A percentile compares a stretch with the other conserved stretches of the same genome.
These are phyloP conservation scores for Noctua fimbriata DNA, from an alignment of 2,888 invertebrate genomes.

Conservation along the genomic window DNA sequence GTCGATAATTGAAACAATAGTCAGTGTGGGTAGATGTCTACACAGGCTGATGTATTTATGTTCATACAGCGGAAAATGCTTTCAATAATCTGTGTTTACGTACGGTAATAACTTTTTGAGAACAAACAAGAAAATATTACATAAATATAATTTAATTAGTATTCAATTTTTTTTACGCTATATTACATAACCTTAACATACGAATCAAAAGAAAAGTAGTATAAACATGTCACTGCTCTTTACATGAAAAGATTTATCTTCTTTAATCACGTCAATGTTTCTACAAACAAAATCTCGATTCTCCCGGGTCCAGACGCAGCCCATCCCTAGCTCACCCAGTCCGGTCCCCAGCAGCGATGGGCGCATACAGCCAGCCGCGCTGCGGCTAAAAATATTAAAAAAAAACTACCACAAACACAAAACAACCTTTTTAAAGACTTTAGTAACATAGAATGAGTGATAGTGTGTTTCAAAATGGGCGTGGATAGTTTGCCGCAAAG, in stretches of 20 bases:
- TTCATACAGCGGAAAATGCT: background rate
- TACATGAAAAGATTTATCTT: background rate
- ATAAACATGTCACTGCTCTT: background rate
- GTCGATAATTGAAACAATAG: conserved; percentile 54
- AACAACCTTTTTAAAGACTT: conserved; percentile 62
- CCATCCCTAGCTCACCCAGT: conserved; percentile 72
- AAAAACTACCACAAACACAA: conserved; percentile 61
- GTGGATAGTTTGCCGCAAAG: conserved; percentile 83
- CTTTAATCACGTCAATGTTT: background rate
- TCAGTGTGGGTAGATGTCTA: background rate
- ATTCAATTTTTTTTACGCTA: too few relatives aligned
- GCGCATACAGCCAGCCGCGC: conserved; percentile 75
- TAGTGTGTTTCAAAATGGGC: conserved; percentile 77
- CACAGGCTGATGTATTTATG: background rate
- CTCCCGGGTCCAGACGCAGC: conserved; percentile 53
- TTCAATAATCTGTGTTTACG: background rate
- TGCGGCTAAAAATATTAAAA: conserved; percentile 69
- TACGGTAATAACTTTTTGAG: background rate
- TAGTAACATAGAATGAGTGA: conserved; percentile 72
- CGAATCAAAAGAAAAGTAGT: background rate
- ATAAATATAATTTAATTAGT: background rate
- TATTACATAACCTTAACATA: background rate
- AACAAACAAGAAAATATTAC: background rate
- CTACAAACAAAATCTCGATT: background rate
- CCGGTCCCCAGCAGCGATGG: conserved; percentile 75